phyloP scores from a whole-genome alignment of 2,888 invertebrate genomes.

The Deilephila porcellus region DNA sequence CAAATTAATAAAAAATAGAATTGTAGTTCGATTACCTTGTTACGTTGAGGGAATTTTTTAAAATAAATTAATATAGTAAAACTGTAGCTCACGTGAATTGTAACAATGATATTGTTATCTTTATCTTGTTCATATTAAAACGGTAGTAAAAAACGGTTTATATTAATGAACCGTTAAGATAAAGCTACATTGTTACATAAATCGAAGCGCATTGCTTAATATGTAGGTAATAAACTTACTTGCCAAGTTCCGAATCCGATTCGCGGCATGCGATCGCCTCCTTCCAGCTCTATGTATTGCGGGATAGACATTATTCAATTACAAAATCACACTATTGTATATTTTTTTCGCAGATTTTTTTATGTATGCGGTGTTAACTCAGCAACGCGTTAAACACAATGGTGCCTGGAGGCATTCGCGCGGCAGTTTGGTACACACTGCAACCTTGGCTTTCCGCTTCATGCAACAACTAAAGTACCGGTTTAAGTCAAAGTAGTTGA shows the following conservation, averaged over 20 bases:
- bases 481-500: conserved; percentile 36
- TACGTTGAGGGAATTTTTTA: too few relatives aligned
- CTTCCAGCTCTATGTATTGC: conserved; percentile 65
- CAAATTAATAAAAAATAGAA: too few relatives aligned
- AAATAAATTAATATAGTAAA: too few relatives aligned
- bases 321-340: neutral
- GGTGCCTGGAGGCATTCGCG: conserved; percentile 46
- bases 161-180: neutral
- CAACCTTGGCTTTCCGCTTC: conserved; percentile 44
- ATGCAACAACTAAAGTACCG: conserved; percentile 37
- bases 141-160: neutral
- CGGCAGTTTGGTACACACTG: conserved; percentile 34
- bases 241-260: conserved; percentile 93
- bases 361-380: conserved; percentile 42
- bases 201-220: neutral
- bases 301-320: conserved; percentile 59
- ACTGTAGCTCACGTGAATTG: too few relatives aligned
- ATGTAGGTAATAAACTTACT: conserved; percentile 74
- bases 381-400: conserved; percentile 49
- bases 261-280: conserved; percentile 87
- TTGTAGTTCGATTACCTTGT: too few relatives aligned
- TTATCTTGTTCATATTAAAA: too few relatives aligned
- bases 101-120: too few relatives aligned
- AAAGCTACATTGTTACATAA: neutral
- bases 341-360: conserved; percentile 29